phyloP scores from a whole-genome alignment of 1,140 invertebrate species.

The Papilio dardanus region DNA sequence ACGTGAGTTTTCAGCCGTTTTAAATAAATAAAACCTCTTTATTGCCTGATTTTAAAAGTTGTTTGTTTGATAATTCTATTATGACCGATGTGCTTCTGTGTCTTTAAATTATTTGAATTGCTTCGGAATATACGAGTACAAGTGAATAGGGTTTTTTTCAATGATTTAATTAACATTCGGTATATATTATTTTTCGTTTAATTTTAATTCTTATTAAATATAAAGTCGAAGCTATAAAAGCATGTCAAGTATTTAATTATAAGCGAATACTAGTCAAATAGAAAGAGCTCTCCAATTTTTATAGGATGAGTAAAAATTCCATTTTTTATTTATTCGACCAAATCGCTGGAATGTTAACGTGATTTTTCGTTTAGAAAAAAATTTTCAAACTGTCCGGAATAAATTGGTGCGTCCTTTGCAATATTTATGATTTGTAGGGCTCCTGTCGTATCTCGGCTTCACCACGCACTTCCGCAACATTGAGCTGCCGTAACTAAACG shows the following conservation, averaged over 20 bases:
- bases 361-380: slow-evolving; percentile 44
- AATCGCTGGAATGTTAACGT: not conserved
- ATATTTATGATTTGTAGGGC: slow-evolving; percentile 57
- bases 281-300: not conserved
- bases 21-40: no score
- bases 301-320: not conserved
- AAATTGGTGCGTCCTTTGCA: slow-evolving; percentile 53
- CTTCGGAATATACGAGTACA: no score
- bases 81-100: no score
- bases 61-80: no score
- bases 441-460: slow-evolving; percentile 53
- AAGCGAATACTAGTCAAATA: not conserved
- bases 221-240: not conserved
- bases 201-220: no score
- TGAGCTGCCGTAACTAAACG: slow-evolving; percentile 45
- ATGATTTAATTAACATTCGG: no score
- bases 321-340: not conserved
- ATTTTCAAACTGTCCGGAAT: slow-evolving; percentile 55
- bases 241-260: not conserved
- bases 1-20: no score
- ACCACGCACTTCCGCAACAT: slow-evolving; percentile 61
- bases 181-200: no score
- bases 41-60: no score
- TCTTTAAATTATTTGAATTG: no score
- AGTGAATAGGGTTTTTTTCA: no score